These are phyloP conservation scores for Theonella swinhoei DNA, from an alignment of 37 sponge, comb jelly and placozoan species.

Conservation along the genomic window DNA sequence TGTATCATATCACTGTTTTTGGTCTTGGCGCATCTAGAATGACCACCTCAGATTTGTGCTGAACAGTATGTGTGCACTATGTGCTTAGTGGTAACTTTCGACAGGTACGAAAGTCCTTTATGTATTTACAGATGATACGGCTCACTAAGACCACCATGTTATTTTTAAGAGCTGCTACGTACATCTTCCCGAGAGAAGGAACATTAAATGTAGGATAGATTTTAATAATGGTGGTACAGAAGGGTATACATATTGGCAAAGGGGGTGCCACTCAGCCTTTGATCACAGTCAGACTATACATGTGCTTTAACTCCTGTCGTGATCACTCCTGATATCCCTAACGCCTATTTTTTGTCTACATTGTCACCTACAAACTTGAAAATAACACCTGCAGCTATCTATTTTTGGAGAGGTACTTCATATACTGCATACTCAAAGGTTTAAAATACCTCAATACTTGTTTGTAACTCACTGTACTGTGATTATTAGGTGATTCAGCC, in stretches of 20 bases:
- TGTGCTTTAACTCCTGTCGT: not conserved
- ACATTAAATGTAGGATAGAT: not conserved
- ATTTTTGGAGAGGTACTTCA: not conserved
- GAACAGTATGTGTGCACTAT: not conserved
- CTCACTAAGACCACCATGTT: constrained; percentile 5
- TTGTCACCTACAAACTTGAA: constrained; percentile 5
- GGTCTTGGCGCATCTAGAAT: too few relatives aligned
- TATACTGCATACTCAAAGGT: not conserved
- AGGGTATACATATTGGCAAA: not conserved
- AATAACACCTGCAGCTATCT: not conserved
- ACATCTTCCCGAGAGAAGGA: not conserved
- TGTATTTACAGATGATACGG: not conserved
- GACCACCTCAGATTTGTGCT: too few relatives aligned
- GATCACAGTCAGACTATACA: not conserved
- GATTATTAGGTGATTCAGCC: not conserved
- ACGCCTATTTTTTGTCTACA: constrained; percentile 12
- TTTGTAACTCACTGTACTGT: not conserved
- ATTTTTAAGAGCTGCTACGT: not conserved
- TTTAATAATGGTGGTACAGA: too few relatives aligned
- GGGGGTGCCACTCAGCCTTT: not conserved
- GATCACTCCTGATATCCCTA: not conserved
- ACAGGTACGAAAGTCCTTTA: not conserved
- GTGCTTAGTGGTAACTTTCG: not conserved
- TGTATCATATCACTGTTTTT: too few relatives aligned
- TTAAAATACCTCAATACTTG: not conserved